phyloP scores from a whole-genome alignment of 2,888 invertebrate genomes.

The Erebia aethiops region DNA sequence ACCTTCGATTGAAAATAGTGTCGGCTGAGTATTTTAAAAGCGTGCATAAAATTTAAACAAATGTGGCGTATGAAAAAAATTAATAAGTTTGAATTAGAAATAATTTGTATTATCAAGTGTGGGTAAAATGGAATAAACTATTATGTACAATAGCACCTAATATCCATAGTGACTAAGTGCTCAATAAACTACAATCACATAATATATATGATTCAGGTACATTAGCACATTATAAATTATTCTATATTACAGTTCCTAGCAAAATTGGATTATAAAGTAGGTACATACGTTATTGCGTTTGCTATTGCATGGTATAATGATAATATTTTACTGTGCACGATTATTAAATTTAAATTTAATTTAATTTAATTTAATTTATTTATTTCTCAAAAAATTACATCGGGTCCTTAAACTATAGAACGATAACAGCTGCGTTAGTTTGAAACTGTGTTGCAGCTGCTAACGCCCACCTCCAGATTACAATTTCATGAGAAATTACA shows the following conservation, averaged over 20 bases:
- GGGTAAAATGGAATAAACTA: not conserved
- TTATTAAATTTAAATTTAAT: not conserved
- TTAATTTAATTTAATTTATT: too few relatives aligned
- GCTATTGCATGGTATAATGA: not conserved
- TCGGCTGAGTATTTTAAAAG: too few relatives aligned
- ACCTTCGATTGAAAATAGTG: too few relatives aligned
- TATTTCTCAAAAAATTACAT: too few relatives aligned
- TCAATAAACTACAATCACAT: not conserved
- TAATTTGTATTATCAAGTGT: not conserved
- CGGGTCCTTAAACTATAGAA: too few relatives aligned
- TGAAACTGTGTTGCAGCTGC: too few relatives aligned
- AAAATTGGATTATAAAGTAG: slow-evolving; percentile 10
- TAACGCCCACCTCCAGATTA: too few relatives aligned
- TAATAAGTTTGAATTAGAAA: too few relatives aligned
- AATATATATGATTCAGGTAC: not conserved
- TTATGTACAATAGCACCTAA: not conserved
- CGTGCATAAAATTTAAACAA: too few relatives aligned
- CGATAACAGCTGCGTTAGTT: too few relatives aligned
- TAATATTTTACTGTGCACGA: not conserved
- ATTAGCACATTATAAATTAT: slow-evolving; percentile 15
- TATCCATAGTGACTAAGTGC: not conserved
- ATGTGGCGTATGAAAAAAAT: too few relatives aligned
- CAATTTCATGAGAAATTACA: too few relatives aligned
- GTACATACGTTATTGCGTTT: slow-evolving; percentile 4
- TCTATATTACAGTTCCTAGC: not conserved